Base-by-base conservation (phyloP, 2,888 invertebrate genomes). In the Hydriomena furcata region DNA sequence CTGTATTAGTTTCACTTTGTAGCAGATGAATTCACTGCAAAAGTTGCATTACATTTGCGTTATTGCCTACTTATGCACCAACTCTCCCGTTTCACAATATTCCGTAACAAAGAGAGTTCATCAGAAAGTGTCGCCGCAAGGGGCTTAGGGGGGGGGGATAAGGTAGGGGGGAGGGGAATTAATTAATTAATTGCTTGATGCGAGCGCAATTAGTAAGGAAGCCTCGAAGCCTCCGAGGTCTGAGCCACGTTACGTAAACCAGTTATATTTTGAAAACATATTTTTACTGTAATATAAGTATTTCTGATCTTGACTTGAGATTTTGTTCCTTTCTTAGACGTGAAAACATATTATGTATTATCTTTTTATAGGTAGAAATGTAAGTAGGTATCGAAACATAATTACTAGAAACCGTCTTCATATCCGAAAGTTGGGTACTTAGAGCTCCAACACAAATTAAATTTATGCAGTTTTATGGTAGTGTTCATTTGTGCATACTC, bases 111-210 rank as follows among this genome's bases (percentile, higher is more conserved):
- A 40, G 50, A 38, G 30, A 38, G 42, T 3, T 38, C 46, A 27
- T 36, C 34, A 32, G 8, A 20, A 25, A 32, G 40, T 47, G 38
- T 37, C 43, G 43, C 50, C 38, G 28, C 37, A 35, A 21, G 32
- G 50, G 28, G 27, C 7, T 25, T 13, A n/a, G 11, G n/a, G 28
- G 21, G 10, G 13, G n/a, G 7, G 25, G 13, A 4, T 4, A 3
- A 2, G 17, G 21, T 24, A 11, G 7, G 21, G 24, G 7, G 6
- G 12, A 8, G 25, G 25, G 7, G 13, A 21, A 36, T 48, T 44
- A 44, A 49, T 52, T 51, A 55, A 52, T 52, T 48, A 45, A 52
- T 48, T 37, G 48, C 44, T 48, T 38, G 48, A 52, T 41, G 51
- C 43, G 52, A 40, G 50, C 44, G 41, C 43, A 41, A 51, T 55